phyloP scores from a whole-genome alignment of 2,888 invertebrate species.

The Epinotia bilunana region DNA sequence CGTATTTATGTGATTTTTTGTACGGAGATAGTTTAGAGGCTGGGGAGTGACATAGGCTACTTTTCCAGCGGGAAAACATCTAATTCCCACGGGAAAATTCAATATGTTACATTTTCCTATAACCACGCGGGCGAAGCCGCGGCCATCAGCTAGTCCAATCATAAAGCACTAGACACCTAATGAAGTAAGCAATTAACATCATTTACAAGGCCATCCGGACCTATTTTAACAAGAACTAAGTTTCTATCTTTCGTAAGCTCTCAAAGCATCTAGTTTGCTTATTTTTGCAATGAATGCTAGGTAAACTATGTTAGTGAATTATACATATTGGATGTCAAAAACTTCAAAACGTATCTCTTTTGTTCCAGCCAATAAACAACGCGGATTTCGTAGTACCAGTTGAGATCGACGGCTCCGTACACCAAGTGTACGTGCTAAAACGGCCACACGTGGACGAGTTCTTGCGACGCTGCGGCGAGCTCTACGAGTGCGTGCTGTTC shows the following conservation, averaged over 20 bases:
- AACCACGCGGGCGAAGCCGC: too few relatives aligned
- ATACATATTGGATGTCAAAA: too few relatives aligned
- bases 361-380: constrained; percentile 97
- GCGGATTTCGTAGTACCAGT: constrained; percentile 99
- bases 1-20: too few relatives aligned
- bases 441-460: constrained; percentile 99
- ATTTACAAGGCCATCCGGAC: background rate
- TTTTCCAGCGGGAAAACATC: too few relatives aligned
- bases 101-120: too few relatives aligned
- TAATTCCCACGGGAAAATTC: too few relatives aligned
- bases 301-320: background rate
- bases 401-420: constrained; percentile 99
- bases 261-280: background rate
- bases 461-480: constrained; percentile 97
- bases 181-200: background rate
- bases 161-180: background rate
- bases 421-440: constrained; percentile 99
- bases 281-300: background rate
- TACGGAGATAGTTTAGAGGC: too few relatives aligned
- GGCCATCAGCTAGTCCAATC: too few relatives aligned
- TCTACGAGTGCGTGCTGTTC: constrained; percentile 99
- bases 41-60: too few relatives aligned
- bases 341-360: background rate
- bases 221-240: background rate
- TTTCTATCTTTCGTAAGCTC: background rate